These are phyloP conservation scores for Morpho deidamia DNA, from an alignment of 2,888 invertebrate genomes.

Conservation along the genomic window DNA sequence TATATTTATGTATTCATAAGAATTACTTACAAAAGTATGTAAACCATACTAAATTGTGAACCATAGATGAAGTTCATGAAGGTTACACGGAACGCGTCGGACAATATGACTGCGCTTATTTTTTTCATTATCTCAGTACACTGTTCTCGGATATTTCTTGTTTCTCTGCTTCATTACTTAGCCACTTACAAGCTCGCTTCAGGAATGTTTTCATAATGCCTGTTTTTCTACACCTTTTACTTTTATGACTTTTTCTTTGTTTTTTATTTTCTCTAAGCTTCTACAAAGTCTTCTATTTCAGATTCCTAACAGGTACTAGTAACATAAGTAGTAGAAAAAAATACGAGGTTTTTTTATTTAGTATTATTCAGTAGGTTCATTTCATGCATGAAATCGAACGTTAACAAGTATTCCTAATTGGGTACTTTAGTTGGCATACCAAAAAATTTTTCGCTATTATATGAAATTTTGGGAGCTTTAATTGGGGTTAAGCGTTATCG, in stretches of 20 bases:
- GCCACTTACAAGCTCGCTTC: constrained; percentile 35
- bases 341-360: no score
- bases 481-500: no score
- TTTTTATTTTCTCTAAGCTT: no score
- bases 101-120: constrained; percentile 17
- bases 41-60: no score
- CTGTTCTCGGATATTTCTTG: constrained; percentile 24
- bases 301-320: background rate
- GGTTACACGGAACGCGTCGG: constrained; percentile 16
- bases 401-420: no score
- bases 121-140: constrained; percentile 29
- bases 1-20: no score
- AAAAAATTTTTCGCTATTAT: background rate
- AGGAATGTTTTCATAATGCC: constrained; percentile 38
- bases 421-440: background rate
- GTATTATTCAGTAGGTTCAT: no score
- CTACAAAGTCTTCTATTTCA: background rate
- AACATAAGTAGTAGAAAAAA: background rate
- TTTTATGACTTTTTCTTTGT: constrained; percentile 21
- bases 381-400: no score
- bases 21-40: no score
- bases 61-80: no score
- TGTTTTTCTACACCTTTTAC: constrained; percentile 30
- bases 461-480: background rate
- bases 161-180: constrained; percentile 32